A percentile compares a stretch with the other conserved stretches of the same genome.
These are phyloP conservation scores for Microctonus brassicae DNA, from an alignment of 2,888 invertebrate genomes.

Conservation along the genomic window DNA sequence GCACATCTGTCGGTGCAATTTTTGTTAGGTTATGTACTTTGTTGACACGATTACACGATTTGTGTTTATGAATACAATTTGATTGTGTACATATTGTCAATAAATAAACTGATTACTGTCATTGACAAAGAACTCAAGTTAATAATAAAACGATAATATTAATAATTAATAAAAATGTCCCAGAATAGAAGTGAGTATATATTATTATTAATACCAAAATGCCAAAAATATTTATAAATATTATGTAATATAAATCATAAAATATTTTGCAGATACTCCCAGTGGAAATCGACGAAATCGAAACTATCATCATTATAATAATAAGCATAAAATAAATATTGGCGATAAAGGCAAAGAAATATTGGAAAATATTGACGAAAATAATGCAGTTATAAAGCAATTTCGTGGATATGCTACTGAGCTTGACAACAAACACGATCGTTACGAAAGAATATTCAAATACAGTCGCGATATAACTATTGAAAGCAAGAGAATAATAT, in stretches of 20 bases:
- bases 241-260: too few relatives aligned
- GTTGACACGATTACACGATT: too few relatives aligned
- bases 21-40: background rate
- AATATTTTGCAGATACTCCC: conserved; percentile 37
- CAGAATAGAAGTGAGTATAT: background rate
- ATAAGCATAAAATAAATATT: conserved; percentile 57
- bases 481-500: conserved; percentile 91
- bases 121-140: background rate
- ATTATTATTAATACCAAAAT: background rate
- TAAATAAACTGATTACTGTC: background rate
- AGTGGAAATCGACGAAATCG: conserved; percentile 47
- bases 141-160: background rate
- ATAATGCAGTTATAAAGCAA: conserved; percentile 73
- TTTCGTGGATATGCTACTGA: conserved; percentile 77
- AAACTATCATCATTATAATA: conserved; percentile 42
- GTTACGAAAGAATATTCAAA: conserved; percentile 86
- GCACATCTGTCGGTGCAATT: too few relatives aligned
- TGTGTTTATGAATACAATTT: background rate
- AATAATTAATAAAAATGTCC: background rate
- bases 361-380: conserved; percentile 69
- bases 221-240: background rate
- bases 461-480: conserved; percentile 87
- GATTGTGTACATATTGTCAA: background rate
- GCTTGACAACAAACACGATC: conserved; percentile 85
- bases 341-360: conserved; percentile 70